These are phyloP conservation scores for Erinaceus europaeus DNA, from an alignment of 2,113 vertebrate genomes.

Conservation along the genomic window DNA sequence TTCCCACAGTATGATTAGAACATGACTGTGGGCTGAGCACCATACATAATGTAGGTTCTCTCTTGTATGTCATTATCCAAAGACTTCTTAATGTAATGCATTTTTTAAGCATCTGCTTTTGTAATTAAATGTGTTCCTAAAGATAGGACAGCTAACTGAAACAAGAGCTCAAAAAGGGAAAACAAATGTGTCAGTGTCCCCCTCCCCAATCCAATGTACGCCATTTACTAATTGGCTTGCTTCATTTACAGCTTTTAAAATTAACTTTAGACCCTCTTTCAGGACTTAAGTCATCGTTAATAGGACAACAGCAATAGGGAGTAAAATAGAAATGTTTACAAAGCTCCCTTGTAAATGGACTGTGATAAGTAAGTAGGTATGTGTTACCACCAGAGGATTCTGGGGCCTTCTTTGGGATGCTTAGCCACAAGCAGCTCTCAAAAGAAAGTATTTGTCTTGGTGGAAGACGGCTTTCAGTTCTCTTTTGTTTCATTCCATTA, in stretches of 20 bases:
- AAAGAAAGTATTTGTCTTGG: constrained; percentile 81
- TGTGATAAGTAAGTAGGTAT: constrained; percentile 79
- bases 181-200: constrained; percentile 18
- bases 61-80: constrained; percentile 73
- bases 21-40: constrained; percentile 70
- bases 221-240: constrained; percentile 62
- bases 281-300: constrained; percentile 75
- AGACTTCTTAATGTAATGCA: constrained; percentile 71
- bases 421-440: constrained; percentile 78
- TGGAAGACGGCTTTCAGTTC: constrained; percentile 74
- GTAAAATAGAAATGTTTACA: constrained; percentile 83
- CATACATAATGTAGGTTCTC: constrained; percentile 60
- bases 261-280: constrained; percentile 72
- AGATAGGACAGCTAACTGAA: constrained; percentile 54
- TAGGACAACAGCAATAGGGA: constrained; percentile 74
- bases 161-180: constrained; percentile 50
- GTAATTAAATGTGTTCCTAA: constrained; percentile 70
- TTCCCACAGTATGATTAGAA: constrained; percentile 72
- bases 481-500: constrained; percentile 67
- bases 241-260: constrained; percentile 60
- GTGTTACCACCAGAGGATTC: constrained; percentile 76
- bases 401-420: constrained; percentile 74
- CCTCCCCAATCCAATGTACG: constrained; percentile 33
- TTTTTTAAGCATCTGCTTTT: constrained; percentile 72
- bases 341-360: constrained; percentile 81